These are phyloP conservation scores for Steatornis caripensis DNA, from an alignment of 2,113 vertebrate genomes.

Conservation along the genomic window DNA sequence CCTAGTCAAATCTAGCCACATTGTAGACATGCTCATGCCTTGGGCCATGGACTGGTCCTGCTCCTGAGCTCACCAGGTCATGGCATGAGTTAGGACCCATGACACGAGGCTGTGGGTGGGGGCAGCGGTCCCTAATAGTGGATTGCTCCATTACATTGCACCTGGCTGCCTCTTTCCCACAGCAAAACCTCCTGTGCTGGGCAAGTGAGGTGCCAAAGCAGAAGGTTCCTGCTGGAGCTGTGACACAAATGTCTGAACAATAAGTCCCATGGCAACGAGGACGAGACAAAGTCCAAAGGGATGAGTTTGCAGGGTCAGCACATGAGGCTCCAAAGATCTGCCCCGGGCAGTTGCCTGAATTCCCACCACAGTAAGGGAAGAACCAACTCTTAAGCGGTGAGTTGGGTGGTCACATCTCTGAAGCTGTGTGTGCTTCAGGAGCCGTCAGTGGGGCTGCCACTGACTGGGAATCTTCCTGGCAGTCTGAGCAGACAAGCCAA, in stretches of 20 bases:
- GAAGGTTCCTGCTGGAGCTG: background rate
- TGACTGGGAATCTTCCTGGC: background rate
- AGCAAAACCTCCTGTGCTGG: background rate
- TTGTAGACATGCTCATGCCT: rapidly evolving
- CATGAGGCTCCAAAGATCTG: background rate
- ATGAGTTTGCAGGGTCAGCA: background rate
- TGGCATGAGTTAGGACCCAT: background rate
- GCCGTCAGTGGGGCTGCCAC: background rate
- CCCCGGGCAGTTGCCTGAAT: background rate
- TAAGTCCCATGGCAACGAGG: background rate
- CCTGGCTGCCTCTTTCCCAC: background rate
- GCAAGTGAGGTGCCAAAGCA: background rate
- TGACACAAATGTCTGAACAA: background rate
- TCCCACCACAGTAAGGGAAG: background rate
- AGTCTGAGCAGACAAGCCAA: background rate
- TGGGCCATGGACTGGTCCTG: background rate
- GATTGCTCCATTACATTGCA: background rate
- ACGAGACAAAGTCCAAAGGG: background rate
- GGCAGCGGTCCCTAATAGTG: background rate
- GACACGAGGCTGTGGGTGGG: rapidly evolving
- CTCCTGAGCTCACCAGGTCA: background rate
- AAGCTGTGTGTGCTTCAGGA: background rate
- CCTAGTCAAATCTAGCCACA: background rate
- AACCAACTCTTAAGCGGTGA: background rate
- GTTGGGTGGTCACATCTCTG: background rate